Evolutionary conservation across 2,113 vertebrate genomes (phyloP), one percentile per base, ranked within the genome.

Genomic region (Odontophorus gujanensis): DNA sequence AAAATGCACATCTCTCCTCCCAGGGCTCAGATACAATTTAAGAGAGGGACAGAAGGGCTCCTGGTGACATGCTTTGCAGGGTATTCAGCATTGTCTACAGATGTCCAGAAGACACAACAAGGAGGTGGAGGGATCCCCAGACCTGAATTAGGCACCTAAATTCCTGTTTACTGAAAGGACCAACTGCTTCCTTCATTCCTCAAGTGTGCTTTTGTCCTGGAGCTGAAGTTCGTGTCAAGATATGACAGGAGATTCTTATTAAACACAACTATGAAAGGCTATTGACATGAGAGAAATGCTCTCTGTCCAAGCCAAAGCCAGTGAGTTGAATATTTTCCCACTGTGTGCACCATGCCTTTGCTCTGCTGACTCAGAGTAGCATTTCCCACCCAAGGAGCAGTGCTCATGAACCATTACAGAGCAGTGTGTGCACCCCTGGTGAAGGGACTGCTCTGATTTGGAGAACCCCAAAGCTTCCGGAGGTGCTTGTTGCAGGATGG

Each of bases 131-230:
- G 47, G 32, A 26, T 67, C 19, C 36, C 77, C 47, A 78, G 11
- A 72, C 47, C 9, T 57, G 32, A 81, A 47, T 67, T 28, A 51
- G n/a, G 21, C 5, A 36, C 13, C 14, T 53, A 57, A 9, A 5
- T 28, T 81, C 22, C 30, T 24, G 59, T 24, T 67, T 74, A 53
- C 1, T 1, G 1, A 5, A 3, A 7, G 11, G 17, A 30, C 2
- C 43, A 30, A 75, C 86, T 65, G 20, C 0, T 26, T 20, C 43
- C 8, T 58, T 75, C 36, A 10, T 65, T 78, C 38, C 40, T 50
- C 24, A 26, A 57, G 12, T 68, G 47, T 59, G 2, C 2, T 78
- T 63, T n/a, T 30, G 38, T 30, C 9, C 34, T 28, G 55, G 30
- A 42, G 28, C 9, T 71, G n/a, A 81, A 43, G 24, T 26, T 81